Conservation (phyloP, 1,140 invertebrate genomes). For the Drosophila kurseongensis region DNA sequence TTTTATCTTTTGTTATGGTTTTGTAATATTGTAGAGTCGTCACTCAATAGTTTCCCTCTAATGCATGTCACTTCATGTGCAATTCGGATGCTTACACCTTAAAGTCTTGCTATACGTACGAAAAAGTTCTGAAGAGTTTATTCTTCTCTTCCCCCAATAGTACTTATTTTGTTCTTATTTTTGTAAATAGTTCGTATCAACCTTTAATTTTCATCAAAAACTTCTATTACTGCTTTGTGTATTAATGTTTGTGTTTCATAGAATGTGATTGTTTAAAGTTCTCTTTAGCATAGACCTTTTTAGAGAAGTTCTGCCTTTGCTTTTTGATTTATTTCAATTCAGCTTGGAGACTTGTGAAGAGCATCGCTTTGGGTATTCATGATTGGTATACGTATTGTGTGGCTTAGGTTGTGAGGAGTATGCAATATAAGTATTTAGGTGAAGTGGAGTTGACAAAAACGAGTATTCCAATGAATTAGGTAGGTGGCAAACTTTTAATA, state of each 20-base stretch:
- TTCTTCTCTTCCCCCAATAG: constrained; percentile 43
- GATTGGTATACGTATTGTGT: constrained; percentile 46
- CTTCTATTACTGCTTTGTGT: constrained; percentile 33
- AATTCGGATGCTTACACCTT: constrained; percentile 54
- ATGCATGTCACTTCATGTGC: constrained; percentile 42
- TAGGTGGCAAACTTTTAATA: constrained; percentile 33
- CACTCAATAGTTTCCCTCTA: constrained; percentile 54
- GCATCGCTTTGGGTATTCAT: constrained; percentile 31
- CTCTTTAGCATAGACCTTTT: constrained; percentile 24
- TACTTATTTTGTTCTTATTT: constrained; percentile 28
- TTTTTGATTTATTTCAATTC: constrained; percentile 40
- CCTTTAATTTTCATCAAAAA: constrained; percentile 65
- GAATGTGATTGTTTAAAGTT: constrained; percentile 46
- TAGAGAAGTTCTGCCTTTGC: constrained; percentile 23
- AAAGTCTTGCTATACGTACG: constrained; percentile 75
- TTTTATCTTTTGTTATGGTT: constrained; percentile 32
- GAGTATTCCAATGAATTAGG: constrained; percentile 39
- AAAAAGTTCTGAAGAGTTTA: constrained; percentile 62
- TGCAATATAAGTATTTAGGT: constrained; percentile 48
- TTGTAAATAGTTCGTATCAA: constrained; percentile 77
- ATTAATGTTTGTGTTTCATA: constrained; percentile 14
- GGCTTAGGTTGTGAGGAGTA: constrained; percentile 41
- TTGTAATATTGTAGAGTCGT: constrained; percentile 66
- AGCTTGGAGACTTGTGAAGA: constrained; percentile 23
- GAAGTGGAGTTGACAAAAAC: constrained; percentile 41